These are phyloP conservation scores for Leptodactylus fuscus DNA, from an alignment of 2,113 vertebrate species.

Conservation along the genomic window DNA sequence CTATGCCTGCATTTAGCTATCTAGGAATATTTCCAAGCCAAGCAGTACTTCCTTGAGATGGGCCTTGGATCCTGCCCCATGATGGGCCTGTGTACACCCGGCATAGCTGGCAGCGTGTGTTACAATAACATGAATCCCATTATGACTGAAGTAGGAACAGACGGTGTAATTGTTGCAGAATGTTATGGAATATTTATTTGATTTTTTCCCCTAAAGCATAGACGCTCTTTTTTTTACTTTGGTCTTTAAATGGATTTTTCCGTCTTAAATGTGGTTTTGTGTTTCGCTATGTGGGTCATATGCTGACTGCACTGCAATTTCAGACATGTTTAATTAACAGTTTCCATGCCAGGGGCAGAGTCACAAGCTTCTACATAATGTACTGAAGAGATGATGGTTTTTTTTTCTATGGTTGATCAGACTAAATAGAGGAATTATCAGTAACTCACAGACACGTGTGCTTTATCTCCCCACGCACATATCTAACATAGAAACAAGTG, in stretches of 20 bases:
- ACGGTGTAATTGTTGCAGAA: neutral
- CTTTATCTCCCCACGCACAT: conserved; percentile 36
- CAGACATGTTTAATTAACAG: conserved; percentile 10
- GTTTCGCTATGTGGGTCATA: neutral
- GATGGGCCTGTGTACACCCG: neutral
- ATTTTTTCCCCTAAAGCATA: conserved; percentile 28
- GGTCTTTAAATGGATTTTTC: conserved; percentile 12
- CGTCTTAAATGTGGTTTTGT: conserved; percentile 17
- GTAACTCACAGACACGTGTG: neutral
- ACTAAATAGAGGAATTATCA: neutral
- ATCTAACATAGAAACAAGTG: no score
- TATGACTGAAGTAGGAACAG: neutral
- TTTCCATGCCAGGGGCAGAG: neutral
- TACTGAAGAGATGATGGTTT: neutral
- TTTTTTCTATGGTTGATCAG: neutral
- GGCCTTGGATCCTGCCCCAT: neutral
- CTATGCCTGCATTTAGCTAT: neutral
- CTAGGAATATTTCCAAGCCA: neutral
- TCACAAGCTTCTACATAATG: neutral
- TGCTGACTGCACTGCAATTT: neutral
- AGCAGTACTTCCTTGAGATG: neutral
- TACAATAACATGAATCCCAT: neutral
- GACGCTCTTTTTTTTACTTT: neutral
- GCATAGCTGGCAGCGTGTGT: neutral
- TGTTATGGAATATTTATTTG: neutral